Evolutionary conservation across 2,888 invertebrate genomes (phyloP).

Genomic region (Rapana venosa): DNA sequence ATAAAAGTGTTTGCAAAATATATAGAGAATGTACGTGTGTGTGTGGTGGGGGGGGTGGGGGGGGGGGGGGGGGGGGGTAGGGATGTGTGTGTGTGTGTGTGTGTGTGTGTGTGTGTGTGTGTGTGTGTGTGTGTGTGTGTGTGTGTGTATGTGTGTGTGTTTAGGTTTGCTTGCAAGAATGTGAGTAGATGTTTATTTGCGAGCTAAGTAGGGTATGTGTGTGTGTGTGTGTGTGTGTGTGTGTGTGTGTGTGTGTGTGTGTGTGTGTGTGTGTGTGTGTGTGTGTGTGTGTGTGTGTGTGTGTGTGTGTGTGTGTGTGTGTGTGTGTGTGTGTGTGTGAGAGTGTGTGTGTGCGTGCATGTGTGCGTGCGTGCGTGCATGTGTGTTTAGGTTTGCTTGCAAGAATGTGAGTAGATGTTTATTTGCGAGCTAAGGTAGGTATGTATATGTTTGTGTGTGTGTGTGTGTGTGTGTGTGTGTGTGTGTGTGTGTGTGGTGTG

Average conservation of each 20-base stretch:
- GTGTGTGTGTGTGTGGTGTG: not conserved
- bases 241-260: not conserved
- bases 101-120: not conserved
- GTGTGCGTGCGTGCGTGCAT: not conserved
- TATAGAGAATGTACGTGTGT: no score
- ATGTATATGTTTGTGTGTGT: not conserved
- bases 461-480: not conserved
- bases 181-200: not conserved
- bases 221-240: not conserved
- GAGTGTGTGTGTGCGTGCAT: not conserved
- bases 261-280: slow-evolving; percentile 21
- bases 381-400: not conserved
- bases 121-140: not conserved
- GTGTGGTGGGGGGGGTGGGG: not conserved
- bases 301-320: slow-evolving; percentile 13
- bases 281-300: not conserved
- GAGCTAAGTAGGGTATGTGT: not conserved
- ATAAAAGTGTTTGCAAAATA: no score
- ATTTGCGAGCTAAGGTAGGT: not conserved
- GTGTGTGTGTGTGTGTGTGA: not conserved
- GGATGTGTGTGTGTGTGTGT: not conserved
- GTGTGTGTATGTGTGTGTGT: not conserved
- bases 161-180: no score
- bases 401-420: not conserved
- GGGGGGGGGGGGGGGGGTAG: not conserved